Percentiles rank a stretch among this genome's conserved stretches.
These are phyloP conservation scores for Arctopsyche grandis DNA, from an alignment of 1,140 invertebrate genomes.

Conservation along the genomic window DNA sequence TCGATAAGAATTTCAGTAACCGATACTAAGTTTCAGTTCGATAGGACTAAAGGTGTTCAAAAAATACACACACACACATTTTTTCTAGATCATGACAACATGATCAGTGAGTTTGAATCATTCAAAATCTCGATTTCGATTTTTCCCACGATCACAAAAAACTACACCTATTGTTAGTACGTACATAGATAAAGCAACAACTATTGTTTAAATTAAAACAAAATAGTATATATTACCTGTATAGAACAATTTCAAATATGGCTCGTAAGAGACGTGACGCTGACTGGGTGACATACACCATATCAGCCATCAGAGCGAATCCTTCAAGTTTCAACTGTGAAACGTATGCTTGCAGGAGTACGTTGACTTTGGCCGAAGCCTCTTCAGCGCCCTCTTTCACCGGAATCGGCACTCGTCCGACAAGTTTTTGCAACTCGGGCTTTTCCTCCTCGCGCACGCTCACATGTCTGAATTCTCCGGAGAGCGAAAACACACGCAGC, in stretches of 20 bases:
- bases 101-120: too few relatives aligned
- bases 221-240: slow-evolving; percentile 59
- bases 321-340: slow-evolving; percentile 98
- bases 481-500: slow-evolving; percentile 99
- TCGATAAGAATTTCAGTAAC: too few relatives aligned
- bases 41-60: too few relatives aligned
- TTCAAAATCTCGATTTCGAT: too few relatives aligned
- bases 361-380: slow-evolving; percentile 94
- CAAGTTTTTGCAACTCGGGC: slow-evolving; percentile 89
- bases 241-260: slow-evolving; percentile 94
- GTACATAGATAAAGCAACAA: slow-evolving; percentile 31
- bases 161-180: too few relatives aligned
- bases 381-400: slow-evolving; percentile 99
- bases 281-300: slow-evolving; percentile 99
- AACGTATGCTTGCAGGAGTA: slow-evolving; percentile 97
- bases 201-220: slow-evolving; percentile 3
- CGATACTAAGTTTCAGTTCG: too few relatives aligned
- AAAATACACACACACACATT: too few relatives aligned
- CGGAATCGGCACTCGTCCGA: slow-evolving; percentile 89
- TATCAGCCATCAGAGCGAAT: slow-evolving; percentile 98
- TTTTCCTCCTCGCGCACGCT: slow-evolving; percentile 98
- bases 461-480: slow-evolving; percentile 92
- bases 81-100: too few relatives aligned
- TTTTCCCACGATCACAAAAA: too few relatives aligned
- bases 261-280: slow-evolving; percentile 95